phyloP scores from a whole-genome alignment of 37 sponge, comb jelly and placozoan species.

The Cliona cf. orientalis region DNA sequence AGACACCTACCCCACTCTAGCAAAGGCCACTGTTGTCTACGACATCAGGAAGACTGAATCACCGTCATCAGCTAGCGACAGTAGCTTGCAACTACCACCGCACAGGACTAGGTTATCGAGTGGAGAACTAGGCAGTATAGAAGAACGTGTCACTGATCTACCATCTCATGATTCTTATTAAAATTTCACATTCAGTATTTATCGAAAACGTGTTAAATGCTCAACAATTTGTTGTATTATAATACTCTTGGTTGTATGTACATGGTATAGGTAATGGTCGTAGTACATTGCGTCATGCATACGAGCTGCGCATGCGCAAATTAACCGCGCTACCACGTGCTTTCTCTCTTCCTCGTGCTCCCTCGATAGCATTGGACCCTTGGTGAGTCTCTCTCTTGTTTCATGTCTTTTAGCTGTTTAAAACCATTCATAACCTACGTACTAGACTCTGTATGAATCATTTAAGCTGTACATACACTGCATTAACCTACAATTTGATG shows the following conservation, averaged over 20 bases:
- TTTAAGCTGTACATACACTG: neutral
- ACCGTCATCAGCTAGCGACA: too few species aligned
- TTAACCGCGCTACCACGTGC: slow-evolving; percentile 27
- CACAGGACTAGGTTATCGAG: too few species aligned
- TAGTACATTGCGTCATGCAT: neutral
- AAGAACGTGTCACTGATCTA: too few species aligned
- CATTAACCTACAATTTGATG: too few species aligned
- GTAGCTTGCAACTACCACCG: too few species aligned
- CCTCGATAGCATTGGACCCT: slow-evolving; percentile 20
- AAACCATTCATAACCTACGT: neutral
- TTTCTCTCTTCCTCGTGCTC: slow-evolving; percentile 42
- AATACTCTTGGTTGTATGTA: too few species aligned
- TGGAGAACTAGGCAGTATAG: too few species aligned
- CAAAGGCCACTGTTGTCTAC: slow-evolving; percentile 47
- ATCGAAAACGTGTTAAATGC: too few species aligned
- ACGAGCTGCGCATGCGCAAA: slow-evolving; percentile 38
- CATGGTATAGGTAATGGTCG: too few species aligned
- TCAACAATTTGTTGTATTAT: too few species aligned
- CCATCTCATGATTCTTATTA: too few species aligned
- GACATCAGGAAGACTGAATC: slow-evolving; percentile 30
- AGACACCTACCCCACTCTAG: slow-evolving; percentile 28
- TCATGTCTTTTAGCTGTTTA: neutral
- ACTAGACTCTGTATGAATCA: neutral
- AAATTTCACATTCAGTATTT: too few species aligned
- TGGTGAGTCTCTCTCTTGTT: slow-evolving; percentile 28